phyloP scores from a whole-genome alignment of 2,113 vertebrate species.

The Ramphastos sulfuratus region DNA sequence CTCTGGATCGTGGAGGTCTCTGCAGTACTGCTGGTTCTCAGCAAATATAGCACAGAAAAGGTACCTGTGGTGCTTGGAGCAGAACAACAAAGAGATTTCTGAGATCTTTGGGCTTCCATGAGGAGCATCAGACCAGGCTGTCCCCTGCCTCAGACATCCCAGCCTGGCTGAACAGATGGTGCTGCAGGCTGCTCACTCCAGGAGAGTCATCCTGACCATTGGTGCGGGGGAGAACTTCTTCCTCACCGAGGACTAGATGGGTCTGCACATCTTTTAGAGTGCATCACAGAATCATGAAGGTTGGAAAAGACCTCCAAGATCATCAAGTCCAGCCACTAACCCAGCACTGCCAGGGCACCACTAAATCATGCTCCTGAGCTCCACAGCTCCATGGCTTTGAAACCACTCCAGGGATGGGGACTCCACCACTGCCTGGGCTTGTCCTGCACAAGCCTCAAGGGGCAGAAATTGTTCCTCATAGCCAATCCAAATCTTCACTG shows the following conservation, averaged over 20 bases:
- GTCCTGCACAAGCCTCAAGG: too few relatives aligned
- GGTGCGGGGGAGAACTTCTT: neutral
- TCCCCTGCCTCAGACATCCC: neutral
- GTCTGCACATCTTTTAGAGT: neutral
- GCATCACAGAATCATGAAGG: too few relatives aligned
- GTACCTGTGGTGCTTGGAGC: neutral
- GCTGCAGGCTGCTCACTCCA: neutral
- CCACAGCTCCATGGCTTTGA: too few relatives aligned
- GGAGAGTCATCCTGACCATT: rapidly evolving
- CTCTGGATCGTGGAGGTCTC: neutral
- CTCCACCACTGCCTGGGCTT: too few relatives aligned
- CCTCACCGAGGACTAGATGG: neutral
- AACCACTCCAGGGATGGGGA: too few relatives aligned
- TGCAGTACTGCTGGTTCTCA: neutral
- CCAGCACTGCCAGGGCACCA: too few relatives aligned
- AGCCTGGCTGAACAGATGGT: neutral
- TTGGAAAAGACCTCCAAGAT: too few relatives aligned
- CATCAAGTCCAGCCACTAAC: too few relatives aligned
- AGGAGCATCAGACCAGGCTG: neutral
- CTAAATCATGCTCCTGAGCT: too few relatives aligned
- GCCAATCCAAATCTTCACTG: too few relatives aligned
- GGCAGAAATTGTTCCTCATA: too few relatives aligned
- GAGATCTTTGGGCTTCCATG: rapidly evolving
- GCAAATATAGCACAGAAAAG: neutral
- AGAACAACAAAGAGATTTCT: neutral